Base-by-base conservation (phyloP, 1,140 invertebrate species). In the Drusus annulatus region DNA sequence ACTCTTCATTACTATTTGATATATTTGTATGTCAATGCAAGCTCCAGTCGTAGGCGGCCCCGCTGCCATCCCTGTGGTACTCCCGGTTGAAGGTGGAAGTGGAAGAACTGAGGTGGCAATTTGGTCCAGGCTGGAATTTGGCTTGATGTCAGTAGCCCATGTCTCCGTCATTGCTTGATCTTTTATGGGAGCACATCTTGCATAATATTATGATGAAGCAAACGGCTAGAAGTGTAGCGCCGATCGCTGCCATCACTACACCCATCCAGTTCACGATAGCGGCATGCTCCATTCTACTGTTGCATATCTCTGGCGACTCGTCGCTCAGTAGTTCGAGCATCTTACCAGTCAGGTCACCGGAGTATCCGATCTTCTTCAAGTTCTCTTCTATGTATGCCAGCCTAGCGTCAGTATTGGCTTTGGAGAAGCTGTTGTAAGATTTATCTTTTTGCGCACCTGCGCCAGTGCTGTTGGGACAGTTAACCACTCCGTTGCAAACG, bases 401-500 rank as follows among this genome's bases (percentile, higher is more conserved):
- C 85, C 87, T 89, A 85, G 85, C 88, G 86, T 80, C 90, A 87
- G 81, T 85, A 82, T 85, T 90, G 86, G 84, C 91, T 86, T 86
- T 89, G 86, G 28, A 87, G 83, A 62, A 87, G 87, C 88, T 87
- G 86, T 83, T 87, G 87, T 62, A 86, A 87, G 75, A 85, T 85
- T 77, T 89, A 86, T 17, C 84, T 80, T 54, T 86, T 77, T 81
- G 54, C 15, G 85, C 81, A 77, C 78, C 50, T 8, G 85, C 81
- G 2, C 84, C 83, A 51, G 87, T 89, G 10, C 87, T 89, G 80
- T 94, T 95, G 0, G 96, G 96, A 87, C 96, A 97, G 87, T 97
- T 96, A 0, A 95, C 91, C 0, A 96, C 91, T 13, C 96, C 96
- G 85, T 98, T 97, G 85, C 96, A 98, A 0, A 97, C 91, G 15